Evolutionary conservation across 2,113 vertebrate species (phyloP).

Genomic region (Dermatemys mawii): DNA sequence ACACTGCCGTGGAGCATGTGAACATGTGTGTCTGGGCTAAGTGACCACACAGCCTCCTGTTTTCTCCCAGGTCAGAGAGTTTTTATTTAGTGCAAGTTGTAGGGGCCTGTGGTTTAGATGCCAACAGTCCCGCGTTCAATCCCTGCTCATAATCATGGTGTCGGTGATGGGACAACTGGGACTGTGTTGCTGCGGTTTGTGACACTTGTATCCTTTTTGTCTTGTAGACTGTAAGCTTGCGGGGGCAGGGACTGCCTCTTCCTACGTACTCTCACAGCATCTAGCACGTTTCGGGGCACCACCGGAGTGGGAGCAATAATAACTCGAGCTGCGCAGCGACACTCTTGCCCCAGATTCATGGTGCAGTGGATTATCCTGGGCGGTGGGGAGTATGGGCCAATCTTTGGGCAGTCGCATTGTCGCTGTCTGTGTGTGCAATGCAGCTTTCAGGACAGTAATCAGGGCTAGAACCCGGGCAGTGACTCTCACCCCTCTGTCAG

Average conservation of each 20-base stretch:
- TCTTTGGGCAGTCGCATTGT: conserved; percentile 64
- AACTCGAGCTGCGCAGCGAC: conserved; percentile 53
- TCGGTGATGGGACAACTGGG: too few species aligned
- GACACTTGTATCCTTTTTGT: not conserved
- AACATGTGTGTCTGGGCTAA: not conserved
- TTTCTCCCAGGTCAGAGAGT: not conserved
- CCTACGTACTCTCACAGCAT: not conserved
- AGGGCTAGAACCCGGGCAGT: not conserved
- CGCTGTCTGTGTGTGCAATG: not conserved
- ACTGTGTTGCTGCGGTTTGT: not conserved
- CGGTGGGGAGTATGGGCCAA: conserved; percentile 61
- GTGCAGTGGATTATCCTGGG: conserved; percentile 65
- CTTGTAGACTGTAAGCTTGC: not conserved
- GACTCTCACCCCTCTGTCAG: not conserved
- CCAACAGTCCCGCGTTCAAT: not conserved
- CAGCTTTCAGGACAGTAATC: not conserved
- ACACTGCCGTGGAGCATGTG: not conserved
- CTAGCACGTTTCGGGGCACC: not conserved
- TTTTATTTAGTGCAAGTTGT: not conserved
- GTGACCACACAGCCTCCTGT: not conserved
- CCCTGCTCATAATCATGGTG: not conserved
- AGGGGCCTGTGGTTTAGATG: not conserved
- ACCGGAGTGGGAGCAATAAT: conserved; percentile 44
- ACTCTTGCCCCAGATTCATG: conserved; percentile 63
- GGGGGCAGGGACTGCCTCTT: not conserved